Percentiles rank a stretch among this genome's conserved stretches.
Evolutionary conservation across 2,797 vertebrate species (phyloP).

Genomic region (Melanotaenia trifasciata): DNA sequence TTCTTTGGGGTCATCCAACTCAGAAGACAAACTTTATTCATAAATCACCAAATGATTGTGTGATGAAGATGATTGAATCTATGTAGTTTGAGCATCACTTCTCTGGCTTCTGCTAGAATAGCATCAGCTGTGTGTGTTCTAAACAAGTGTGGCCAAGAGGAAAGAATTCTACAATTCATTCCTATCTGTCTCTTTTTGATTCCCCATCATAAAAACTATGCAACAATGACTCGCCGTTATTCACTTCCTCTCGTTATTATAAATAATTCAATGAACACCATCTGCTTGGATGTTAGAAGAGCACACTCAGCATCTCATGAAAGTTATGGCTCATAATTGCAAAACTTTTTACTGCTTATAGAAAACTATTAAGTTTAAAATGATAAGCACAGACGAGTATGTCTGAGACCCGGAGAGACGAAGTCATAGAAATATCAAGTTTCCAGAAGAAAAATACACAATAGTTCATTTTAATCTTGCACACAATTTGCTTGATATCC

Average conservation of each 20-base stretch:
- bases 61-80: slow-evolving; percentile 48
- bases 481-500: slow-evolving; percentile 27
- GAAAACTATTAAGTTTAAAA: slow-evolving; percentile 63
- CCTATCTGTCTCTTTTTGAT: slow-evolving; percentile 81
- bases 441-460: slow-evolving; percentile 38
- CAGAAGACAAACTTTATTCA: slow-evolving; percentile 17
- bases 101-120: slow-evolving; percentile 22
- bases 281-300: slow-evolving; percentile 31
- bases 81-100: slow-evolving; percentile 71
- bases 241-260: slow-evolving; percentile 60
- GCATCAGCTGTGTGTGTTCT: slow-evolving; percentile 31
- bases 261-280: slow-evolving; percentile 31
- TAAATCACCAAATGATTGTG: slow-evolving; percentile 62
- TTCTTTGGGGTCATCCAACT: slow-evolving; percentile 35
- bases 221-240: slow-evolving; percentile 59
- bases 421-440: slow-evolving; percentile 44
- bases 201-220: slow-evolving; percentile 64
- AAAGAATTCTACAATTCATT: slow-evolving; percentile 76
- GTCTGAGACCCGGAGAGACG: slow-evolving; percentile 53
- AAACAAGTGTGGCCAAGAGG: slow-evolving; percentile 72
- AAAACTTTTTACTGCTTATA: slow-evolving; percentile 63
- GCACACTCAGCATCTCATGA: slow-evolving; percentile 64
- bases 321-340: slow-evolving; percentile 68
- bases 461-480: slow-evolving; percentile 50
- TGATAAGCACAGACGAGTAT: slow-evolving; percentile 54